phyloP scores from a whole-genome alignment of 92 coral and sea anemone genomes.

The Epizoanthus illoricatus region DNA sequence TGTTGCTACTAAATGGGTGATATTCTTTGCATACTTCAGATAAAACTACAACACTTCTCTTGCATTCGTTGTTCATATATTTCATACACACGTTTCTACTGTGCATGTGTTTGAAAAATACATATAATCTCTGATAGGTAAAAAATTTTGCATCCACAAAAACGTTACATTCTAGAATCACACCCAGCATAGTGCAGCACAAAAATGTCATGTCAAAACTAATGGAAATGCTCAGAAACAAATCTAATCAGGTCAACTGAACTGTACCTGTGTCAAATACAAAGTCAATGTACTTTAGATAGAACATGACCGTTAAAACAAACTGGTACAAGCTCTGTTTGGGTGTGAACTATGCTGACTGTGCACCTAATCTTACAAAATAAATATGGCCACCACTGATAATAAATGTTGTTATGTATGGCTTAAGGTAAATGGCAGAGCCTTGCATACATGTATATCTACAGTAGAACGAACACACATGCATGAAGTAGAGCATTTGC shows the following conservation, averaged over 20 bases:
- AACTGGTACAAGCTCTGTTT: background rate
- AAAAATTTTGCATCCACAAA: background rate
- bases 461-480: background rate
- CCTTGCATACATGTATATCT: constrained; percentile 32
- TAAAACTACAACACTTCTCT: background rate
- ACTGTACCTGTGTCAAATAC: too few relatives aligned
- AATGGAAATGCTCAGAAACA: too few relatives aligned
- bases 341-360: background rate
- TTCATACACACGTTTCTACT: background rate
- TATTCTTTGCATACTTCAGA: too few relatives aligned
- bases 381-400: background rate
- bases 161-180: background rate
- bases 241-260: too few relatives aligned
- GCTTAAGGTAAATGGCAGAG: constrained; percentile 29
- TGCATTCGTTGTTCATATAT: background rate
- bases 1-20: background rate
- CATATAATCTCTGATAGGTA: background rate
- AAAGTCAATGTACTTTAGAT: too few relatives aligned
- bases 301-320: background rate
- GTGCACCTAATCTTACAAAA: background rate
- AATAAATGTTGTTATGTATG: background rate
- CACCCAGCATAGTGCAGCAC: background rate
- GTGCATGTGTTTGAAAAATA: background rate
- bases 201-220: too few relatives aligned
- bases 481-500: background rate